Evolutionary conservation across 1,140 invertebrate genomes (phyloP), one percentile per base, ranked within the genome.

Genomic region (Caerostris extrusa): DNA sequence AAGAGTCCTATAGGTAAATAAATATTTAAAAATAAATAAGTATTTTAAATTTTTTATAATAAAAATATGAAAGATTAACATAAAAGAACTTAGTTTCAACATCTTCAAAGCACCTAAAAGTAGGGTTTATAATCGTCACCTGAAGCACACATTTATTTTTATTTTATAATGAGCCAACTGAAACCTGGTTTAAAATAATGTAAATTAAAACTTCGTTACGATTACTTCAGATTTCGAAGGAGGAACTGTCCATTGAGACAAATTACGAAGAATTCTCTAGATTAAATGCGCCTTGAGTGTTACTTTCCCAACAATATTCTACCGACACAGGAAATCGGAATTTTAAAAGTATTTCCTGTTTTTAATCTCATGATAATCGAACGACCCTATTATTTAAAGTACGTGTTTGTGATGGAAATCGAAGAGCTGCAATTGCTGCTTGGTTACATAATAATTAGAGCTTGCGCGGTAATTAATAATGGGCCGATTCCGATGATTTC

Each of bases 351-450:
- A 85, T 58, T 85, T 85, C 56, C n/a, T n/a, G 83, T 85, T 85
- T 85, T 85, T 85, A 85, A 85, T 85, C 83, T 85, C 83, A 85
- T 10, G 83, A 85, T 85, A 85, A 58, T 85, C 83, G 57, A 85
- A 85, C 83, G 17, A 19, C 83, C 55, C 57, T n/a, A 56, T 85
- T 85, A 60, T 6, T 34, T 57, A 58, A 85, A 60, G 19, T 85
- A 57, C 57, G 12, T 60, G 56, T 60, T 58, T 60, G n/a, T 8
- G 17, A 57, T 85, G 57, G 56, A 85, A 58, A 85, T 60, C n/a
- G 17, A 57, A 56, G 57, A 58, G 7, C 58, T n/a, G 57, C 12
- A 19, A 85, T 85, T 57, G 57, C 83, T 85, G 55, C 55, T 85
- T 85, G 56, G 83, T 85, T 85, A 85, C 83, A 58, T 85, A 58